These are phyloP conservation scores for Phrynocephalus guinanensis DNA, from an alignment of 2,797 vertebrate genomes.

Conservation along the genomic window DNA sequence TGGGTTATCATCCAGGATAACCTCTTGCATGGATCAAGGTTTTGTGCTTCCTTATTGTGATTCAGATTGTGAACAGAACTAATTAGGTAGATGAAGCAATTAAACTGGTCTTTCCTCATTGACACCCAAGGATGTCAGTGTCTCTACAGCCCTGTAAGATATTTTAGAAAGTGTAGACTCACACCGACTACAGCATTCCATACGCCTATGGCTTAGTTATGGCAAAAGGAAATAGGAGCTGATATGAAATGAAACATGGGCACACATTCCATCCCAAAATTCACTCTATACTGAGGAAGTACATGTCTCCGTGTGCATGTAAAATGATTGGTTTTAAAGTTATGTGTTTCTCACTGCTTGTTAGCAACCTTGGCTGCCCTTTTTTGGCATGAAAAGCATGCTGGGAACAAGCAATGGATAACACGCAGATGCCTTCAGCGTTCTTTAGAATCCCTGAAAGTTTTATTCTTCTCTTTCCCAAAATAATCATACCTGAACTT, in stretches of 20 bases:
- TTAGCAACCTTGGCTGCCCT: not conserved
- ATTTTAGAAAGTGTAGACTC: not conserved
- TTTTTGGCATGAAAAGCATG: slow-evolving; percentile 15
- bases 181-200: not conserved
- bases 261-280: slow-evolving; percentile 4
- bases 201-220: not conserved
- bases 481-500: slow-evolving; percentile 34
- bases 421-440: not conserved
- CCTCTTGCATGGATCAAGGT: not conserved
- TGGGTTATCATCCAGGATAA: not conserved
- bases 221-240: not conserved
- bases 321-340: not conserved
- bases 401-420: slow-evolving; percentile 9
- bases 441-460: not conserved
- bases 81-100: not conserved
- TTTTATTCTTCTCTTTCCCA: slow-evolving; percentile 38
- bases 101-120: not conserved
- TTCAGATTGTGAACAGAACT: not conserved
- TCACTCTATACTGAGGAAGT: not conserved
- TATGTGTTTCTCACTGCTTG: slow-evolving; percentile 5
- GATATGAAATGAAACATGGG: not conserved
- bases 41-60: not conserved
- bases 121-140: not conserved
- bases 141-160: not conserved
- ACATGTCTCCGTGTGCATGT: not conserved